A percentile compares a stretch with the other conserved stretches of the same genome.
phyloP scores from a whole-genome alignment of 2,797 vertebrate genomes.

The Ciconia nigra region DNA sequence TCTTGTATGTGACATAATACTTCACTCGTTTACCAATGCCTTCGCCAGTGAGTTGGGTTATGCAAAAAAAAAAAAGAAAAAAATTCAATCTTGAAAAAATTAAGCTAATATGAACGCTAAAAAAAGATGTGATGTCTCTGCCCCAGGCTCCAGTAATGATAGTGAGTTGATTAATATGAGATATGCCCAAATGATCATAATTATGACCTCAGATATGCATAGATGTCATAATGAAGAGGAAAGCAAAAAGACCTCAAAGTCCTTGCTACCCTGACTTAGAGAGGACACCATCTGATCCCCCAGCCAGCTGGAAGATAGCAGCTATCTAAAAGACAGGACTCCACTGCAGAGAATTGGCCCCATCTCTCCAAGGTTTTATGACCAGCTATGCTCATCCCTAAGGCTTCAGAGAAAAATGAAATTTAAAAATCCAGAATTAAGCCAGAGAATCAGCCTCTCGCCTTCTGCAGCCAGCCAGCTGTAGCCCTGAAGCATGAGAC shows the following conservation, averaged over 20 bases:
- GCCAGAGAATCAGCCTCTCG: neutral
- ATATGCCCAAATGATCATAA: slow-evolving; percentile 16
- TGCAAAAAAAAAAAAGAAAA: neutral
- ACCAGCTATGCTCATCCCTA: neutral
- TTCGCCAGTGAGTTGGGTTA: neutral
- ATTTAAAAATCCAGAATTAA: neutral
- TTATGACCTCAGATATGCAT: neutral
- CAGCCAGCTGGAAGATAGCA: neutral
- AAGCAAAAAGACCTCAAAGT: neutral
- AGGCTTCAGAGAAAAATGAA: neutral
- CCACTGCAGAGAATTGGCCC: neutral
- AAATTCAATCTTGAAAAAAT: neutral
- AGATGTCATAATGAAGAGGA: neutral
- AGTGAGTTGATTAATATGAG: neutral
- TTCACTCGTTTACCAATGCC: neutral
- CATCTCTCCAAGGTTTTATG: neutral
- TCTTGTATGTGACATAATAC: neutral
- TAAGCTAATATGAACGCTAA: neutral
- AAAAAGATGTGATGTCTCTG: neutral
- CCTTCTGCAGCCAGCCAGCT: neutral
- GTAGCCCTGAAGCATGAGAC: neutral
- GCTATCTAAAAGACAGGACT: neutral
- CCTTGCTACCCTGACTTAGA: neutral
- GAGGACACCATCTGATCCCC: neutral
- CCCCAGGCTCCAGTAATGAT: neutral